phyloP scores from a whole-genome alignment of 2,797 vertebrate genomes.

The Scomberomorus guttatus region DNA sequence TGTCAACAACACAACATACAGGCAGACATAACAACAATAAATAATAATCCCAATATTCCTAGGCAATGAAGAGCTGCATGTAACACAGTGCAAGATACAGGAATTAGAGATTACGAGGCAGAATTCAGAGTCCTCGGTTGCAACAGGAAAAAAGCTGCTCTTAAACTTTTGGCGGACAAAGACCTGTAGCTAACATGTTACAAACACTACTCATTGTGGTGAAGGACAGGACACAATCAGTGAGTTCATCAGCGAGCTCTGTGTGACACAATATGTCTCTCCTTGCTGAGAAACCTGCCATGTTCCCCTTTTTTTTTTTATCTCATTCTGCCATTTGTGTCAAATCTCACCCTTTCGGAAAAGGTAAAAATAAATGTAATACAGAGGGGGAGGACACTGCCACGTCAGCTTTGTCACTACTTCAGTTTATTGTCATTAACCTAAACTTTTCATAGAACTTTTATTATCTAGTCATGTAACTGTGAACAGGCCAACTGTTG shows the following conservation, averaged over 20 bases:
- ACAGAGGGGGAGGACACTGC: conserved; percentile 4
- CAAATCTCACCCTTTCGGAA: not conserved
- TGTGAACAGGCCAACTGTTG: conserved; percentile 33
- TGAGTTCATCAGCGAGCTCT: too few relatives aligned
- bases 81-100: too few relatives aligned
- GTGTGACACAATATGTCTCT: not conserved
- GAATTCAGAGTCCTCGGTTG: too few relatives aligned
- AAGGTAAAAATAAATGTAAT: not conserved
- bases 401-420: conserved; percentile 14
- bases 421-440: conserved; percentile 46
- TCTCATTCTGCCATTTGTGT: not conserved
- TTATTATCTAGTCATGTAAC: conserved; percentile 55
- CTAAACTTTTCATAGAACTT: conserved; percentile 56
- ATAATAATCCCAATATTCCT: not conserved
- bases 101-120: too few relatives aligned
- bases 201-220: too few relatives aligned
- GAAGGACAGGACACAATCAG: too few relatives aligned
- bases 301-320: not conserved
- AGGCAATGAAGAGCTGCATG: not conserved
- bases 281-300: not conserved
- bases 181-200: too few relatives aligned
- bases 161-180: too few relatives aligned
- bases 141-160: too few relatives aligned
- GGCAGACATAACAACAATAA: not conserved
- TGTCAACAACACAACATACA: not conserved